Conservation (phyloP, 2,113 vertebrate genomes). For the Oryzias woworae region DNA sequence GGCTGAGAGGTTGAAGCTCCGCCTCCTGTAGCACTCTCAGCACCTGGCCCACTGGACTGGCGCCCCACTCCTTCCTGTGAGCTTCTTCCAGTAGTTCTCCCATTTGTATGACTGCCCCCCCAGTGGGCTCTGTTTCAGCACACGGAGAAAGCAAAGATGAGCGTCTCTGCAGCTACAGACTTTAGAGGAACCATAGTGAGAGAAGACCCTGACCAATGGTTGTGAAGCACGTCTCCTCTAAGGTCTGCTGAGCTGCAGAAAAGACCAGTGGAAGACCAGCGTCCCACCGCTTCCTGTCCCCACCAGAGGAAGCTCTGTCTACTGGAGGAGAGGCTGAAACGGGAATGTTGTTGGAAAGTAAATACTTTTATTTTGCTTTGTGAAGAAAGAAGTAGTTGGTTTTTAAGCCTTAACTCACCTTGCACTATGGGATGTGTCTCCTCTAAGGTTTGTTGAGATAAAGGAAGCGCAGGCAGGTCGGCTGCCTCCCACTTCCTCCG, state of each 20-base stretch:
- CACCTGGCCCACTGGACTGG: conserved; percentile 82
- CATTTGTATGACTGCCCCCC: conserved; percentile 83
- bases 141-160: neutral
- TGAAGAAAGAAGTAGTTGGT: neutral
- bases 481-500: conserved; percentile 88
- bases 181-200: neutral
- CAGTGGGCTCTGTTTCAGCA: conserved; percentile 75
- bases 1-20: conserved; percentile 85
- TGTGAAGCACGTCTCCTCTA: conserved; percentile 81
- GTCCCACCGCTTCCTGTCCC: conserved; percentile 92
- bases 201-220: conserved; percentile 71
- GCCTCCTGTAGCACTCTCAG: conserved; percentile 86
- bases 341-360: conserved; percentile 24
- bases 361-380: neutral
- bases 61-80: conserved; percentile 85
- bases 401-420: conserved; percentile 28
- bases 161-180: neutral
- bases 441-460: conserved; percentile 78
- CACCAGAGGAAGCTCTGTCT: conserved; percentile 51
- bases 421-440: conserved; percentile 69
- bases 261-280: conserved; percentile 79
- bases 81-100: conserved; percentile 75
- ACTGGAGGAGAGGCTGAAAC: conserved; percentile 38
- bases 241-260: conserved; percentile 79
- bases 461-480: conserved; percentile 80